Conservation (phyloP, 2,797 vertebrate species). For the Eulemur albifrons region DNA sequence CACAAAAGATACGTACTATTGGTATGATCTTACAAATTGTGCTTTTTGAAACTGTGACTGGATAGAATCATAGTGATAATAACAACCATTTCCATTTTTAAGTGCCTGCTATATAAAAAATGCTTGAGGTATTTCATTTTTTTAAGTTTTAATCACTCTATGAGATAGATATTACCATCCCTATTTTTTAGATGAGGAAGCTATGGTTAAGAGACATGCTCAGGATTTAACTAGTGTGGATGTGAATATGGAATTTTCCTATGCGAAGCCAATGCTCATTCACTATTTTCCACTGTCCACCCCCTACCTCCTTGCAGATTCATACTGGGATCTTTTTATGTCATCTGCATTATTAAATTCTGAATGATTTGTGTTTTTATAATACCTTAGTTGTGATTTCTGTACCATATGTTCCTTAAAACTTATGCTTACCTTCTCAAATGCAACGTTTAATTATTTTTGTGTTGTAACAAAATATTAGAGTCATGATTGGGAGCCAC, state of each 20-base stretch:
- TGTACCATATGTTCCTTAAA: background rate
- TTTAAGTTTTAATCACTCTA: background rate
- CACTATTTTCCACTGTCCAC: background rate
- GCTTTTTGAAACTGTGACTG: constrained; percentile 3
- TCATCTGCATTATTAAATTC: background rate
- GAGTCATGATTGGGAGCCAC: background rate
- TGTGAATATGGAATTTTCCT: background rate
- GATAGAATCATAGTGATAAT: background rate
- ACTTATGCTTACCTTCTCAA: constrained; percentile 12
- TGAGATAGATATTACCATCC: background rate
- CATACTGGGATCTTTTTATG: background rate
- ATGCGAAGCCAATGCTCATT: background rate
- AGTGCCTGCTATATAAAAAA: background rate
- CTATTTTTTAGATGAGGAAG: background rate
- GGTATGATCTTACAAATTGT: constrained; percentile 3
- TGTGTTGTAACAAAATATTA: constrained; percentile 25
- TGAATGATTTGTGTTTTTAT: background rate
- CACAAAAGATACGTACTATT: background rate
- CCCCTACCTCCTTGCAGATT: background rate
- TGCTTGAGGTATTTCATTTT: background rate
- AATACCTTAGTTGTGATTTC: background rate
- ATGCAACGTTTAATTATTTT: background rate
- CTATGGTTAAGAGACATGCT: background rate
- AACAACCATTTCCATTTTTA: background rate
- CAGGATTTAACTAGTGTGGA: background rate